Evolutionary conservation across 2,888 invertebrate species (phyloP).

Genomic region (Plagodis dolabraria): DNA sequence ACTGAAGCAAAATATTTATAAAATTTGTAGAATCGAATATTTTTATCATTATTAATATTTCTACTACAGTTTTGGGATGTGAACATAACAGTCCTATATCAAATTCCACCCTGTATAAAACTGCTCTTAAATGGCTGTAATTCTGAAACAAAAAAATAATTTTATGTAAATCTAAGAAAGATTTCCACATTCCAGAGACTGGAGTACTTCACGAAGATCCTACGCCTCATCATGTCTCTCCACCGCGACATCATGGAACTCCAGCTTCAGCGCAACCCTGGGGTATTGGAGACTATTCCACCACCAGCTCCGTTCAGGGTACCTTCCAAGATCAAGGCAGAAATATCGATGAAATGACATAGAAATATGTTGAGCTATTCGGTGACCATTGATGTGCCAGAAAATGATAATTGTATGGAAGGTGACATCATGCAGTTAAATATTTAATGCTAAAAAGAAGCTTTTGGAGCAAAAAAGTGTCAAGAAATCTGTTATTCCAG

Average conservation of each 20-base stretch:
- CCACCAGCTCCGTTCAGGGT: slow-evolving; percentile 51
- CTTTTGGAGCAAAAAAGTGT: too few species aligned
- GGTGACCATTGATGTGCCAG: slow-evolving; percentile 13
- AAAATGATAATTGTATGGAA: background rate
- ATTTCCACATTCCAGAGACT: slow-evolving; percentile 61
- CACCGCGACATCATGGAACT: slow-evolving; percentile 77
- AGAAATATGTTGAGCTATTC: slow-evolving; percentile 24
- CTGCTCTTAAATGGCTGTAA: too few species aligned
- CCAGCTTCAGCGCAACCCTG: slow-evolving; percentile 60
- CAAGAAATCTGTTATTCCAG: too few species aligned
- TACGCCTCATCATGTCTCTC: slow-evolving; percentile 75
- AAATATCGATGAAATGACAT: slow-evolving; percentile 75
- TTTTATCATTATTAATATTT: too few species aligned
- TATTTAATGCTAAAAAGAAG: background rate
- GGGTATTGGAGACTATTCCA: slow-evolving; percentile 33
- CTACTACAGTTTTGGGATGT: too few species aligned
- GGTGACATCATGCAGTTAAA: background rate
- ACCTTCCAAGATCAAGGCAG: slow-evolving; percentile 66
- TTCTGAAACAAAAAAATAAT: background rate
- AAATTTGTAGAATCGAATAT: too few species aligned
- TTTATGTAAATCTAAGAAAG: background rate
- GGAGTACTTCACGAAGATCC: slow-evolving; percentile 77
- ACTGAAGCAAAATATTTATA: too few species aligned
- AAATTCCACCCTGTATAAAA: too few species aligned
- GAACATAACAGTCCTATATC: too few species aligned